Evolutionary conservation across 2,113 vertebrate genomes (phyloP).

Genomic region (Malurus elegans): DNA sequence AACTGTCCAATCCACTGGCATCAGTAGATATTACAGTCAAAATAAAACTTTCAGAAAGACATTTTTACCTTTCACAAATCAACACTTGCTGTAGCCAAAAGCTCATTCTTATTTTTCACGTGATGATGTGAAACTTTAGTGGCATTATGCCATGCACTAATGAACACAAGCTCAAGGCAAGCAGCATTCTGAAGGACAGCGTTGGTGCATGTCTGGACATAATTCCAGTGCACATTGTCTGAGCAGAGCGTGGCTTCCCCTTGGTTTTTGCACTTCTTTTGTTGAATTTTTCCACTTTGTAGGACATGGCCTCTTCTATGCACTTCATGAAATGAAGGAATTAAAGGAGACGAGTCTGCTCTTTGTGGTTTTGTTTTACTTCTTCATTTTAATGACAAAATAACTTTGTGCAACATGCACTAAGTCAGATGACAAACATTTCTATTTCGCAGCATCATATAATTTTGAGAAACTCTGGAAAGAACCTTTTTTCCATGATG

Average conservation of each 20-base stretch:
- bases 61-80: not conserved
- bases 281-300: not conserved
- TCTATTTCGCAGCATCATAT: slow-evolving; percentile 10
- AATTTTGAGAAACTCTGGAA: slow-evolving; percentile 49
- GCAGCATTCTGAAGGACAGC: not conserved
- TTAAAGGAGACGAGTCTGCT: not conserved
- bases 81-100: not conserved
- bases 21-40: not conserved
- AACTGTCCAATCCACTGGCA: not conserved
- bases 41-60: not conserved
- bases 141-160: not conserved
- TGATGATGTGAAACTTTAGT: not conserved
- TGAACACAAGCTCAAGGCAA: not conserved
- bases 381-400: slow-evolving; percentile 48
- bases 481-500: slow-evolving; percentile 38
- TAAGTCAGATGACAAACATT: slow-evolving; percentile 41
- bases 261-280: not conserved
- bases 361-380: slow-evolving; percentile 38
- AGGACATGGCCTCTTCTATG: not conserved
- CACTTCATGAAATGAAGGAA: slow-evolving; percentile 12
- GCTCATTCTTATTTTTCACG: not conserved
- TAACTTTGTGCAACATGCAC: not conserved
- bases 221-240: not conserved
- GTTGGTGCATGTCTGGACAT: rapidly evolving
- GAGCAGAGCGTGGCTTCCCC: not conserved